These are phyloP conservation scores for Polymixis lichenea DNA, from an alignment of 2,888 invertebrate species.

Conservation along the genomic window DNA sequence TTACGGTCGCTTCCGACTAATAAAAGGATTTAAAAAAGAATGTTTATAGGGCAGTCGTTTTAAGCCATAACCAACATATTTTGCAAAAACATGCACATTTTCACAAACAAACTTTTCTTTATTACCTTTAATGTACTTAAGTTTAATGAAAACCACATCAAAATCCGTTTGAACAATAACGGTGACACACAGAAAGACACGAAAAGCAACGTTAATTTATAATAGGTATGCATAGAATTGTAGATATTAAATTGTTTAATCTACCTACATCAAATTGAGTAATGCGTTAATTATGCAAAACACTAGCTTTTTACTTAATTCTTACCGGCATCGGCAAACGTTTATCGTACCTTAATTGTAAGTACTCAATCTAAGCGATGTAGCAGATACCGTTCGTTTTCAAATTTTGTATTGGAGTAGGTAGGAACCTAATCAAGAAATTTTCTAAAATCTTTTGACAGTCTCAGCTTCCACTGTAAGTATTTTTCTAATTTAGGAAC, in stretches of 20 bases:
- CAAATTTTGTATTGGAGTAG: not conserved
- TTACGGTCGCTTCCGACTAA: constrained; percentile 25
- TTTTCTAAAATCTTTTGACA: constrained; percentile 8
- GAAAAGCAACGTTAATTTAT: not conserved
- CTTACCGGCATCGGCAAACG: not conserved
- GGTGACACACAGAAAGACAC: not conserved
- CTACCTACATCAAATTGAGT: constrained; percentile 21
- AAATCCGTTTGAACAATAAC: not conserved
- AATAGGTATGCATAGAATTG: not conserved
- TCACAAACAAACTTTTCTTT: not conserved
- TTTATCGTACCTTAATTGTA: not conserved
- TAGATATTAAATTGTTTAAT: not conserved
- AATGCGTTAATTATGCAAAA: constrained; percentile 19
- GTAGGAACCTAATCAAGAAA: not conserved
- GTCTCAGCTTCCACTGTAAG: not conserved
- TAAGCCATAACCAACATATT: not conserved
- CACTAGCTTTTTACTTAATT: constrained; percentile 3
- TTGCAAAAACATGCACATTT: not conserved
- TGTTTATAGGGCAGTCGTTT: not conserved
- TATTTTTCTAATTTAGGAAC: not conserved
- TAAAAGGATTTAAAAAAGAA: not conserved
- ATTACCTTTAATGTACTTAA: too few species aligned
- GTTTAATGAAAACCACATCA: too few species aligned
- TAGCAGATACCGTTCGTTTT: not conserved
- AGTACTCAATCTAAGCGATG: constrained; percentile 7